phyloP scores from a whole-genome alignment of 2,888 invertebrate species.

The Agonopterix alstromeriana region DNA sequence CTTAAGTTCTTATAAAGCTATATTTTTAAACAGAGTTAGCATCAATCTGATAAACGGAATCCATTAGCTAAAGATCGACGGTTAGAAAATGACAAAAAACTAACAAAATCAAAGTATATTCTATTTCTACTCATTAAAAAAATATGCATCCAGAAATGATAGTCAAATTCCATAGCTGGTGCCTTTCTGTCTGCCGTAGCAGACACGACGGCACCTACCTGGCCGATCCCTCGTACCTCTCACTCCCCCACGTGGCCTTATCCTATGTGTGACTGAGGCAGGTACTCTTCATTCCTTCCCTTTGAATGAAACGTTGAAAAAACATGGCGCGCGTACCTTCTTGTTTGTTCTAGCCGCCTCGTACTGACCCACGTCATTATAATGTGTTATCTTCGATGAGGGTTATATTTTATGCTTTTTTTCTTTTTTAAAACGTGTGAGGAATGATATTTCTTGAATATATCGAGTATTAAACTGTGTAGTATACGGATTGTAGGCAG shows the following conservation, averaged over 20 bases:
- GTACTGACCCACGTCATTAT: conserved; percentile 71
- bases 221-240: conserved; percentile 43
- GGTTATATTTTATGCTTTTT: conserved; percentile 67
- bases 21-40: too few relatives aligned
- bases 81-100: too few relatives aligned
- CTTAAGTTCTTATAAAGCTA: too few relatives aligned
- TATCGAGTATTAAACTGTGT: conserved; percentile 46
- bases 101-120: too few relatives aligned
- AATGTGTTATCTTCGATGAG: conserved; percentile 70
- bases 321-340: conserved; percentile 43
- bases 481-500: conserved; percentile 29
- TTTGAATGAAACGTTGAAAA: conserved; percentile 43
- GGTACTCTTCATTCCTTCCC: conserved; percentile 19
- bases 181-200: conserved; percentile 61
- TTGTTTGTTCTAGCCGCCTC: conserved; percentile 74
- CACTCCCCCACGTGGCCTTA: conserved; percentile 17
- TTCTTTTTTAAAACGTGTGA: conserved; percentile 49
- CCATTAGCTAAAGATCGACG: too few relatives aligned
- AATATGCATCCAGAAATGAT: conserved; percentile 22
- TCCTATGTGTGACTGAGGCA: conserved; percentile 19
- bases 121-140: conserved; percentile 12
- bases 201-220: conserved; percentile 72
- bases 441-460: conserved; percentile 72
- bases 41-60: too few relatives aligned
- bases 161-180: conserved; percentile 43